Percentiles rank a stretch among this genome's conserved stretches.
Conservation (phyloP, 2,113 vertebrate species). For the Acrocephalus kingi region DNA sequence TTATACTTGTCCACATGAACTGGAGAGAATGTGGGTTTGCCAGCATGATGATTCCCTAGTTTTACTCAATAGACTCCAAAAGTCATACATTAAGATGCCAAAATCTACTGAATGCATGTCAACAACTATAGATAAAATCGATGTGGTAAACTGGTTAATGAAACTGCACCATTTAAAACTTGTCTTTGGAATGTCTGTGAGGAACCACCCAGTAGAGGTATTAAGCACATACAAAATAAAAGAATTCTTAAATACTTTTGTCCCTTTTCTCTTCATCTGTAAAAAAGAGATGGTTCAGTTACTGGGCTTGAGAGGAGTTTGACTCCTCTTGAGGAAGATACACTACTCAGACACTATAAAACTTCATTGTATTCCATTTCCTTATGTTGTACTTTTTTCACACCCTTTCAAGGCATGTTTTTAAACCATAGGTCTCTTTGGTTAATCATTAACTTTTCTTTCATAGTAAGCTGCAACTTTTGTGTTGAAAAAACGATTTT, state of each 20-base stretch:
- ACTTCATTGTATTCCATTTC: background rate
- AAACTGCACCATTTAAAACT: background rate
- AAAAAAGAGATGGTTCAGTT: background rate
- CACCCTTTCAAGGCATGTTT: background rate
- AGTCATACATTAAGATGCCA: background rate
- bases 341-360: background rate
- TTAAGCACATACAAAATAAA: background rate
- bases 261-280: background rate
- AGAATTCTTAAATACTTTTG: background rate
- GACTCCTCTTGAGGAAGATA: background rate
- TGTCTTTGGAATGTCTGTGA: background rate
- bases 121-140: background rate
- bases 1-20: background rate
- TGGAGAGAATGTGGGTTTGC: background rate
- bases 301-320: background rate
- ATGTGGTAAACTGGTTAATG: background rate
- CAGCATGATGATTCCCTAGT: background rate
- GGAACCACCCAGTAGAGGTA: background rate
- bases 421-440: background rate
- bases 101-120: background rate
- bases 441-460: background rate
- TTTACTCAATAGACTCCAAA: background rate
- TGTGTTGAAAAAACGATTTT: background rate
- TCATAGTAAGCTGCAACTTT: background rate
- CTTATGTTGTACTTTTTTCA: background rate